Base-by-base conservation (phyloP, 2,113 vertebrate species). In the Trogon melanurus region DNA sequence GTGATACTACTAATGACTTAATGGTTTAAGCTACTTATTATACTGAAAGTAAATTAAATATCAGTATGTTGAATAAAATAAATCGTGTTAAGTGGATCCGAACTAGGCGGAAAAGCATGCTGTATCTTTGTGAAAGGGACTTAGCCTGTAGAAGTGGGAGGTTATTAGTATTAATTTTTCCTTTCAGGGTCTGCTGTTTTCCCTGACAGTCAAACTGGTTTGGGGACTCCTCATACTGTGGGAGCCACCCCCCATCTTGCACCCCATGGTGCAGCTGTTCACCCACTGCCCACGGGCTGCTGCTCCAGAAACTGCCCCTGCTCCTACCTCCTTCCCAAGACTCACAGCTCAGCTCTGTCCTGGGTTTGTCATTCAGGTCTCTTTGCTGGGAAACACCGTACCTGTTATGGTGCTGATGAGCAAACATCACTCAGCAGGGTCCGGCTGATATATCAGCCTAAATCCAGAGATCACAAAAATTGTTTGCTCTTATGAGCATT, bases 211-310 rank as follows among this genome's bases (percentile, higher is more conserved):
- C 36, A 41, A 18, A 10, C 23, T 50, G n/a, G 13, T 23, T 66
- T 65, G n/a, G 12, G 30, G 14, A 41, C 22, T 36, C 34, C 32
- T 16, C 32, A 8, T 64, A 5, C 2, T 44, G 5, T 57, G 64
- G 47, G 26, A 73, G 5, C 54, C 44, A 50, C 16, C 58, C 7
- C 27, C 25, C 7, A 10, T 26, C 65, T 48, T 56, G 20, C 22
- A 54, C 5, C 4, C 45, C 5, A 0, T 5, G 26, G 13, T 30
- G 44, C 47, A 76, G 20, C 34, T 50, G 5, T 51, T 84, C 45
- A n/a, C 6, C 21, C 8, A 1, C n/a, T 79, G 34, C 25, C 38
- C 2, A 1, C 56, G 30, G 29, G 2, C 3, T 1, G 4, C 30
- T 75, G n/a, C 21, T 81, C 34, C 50, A 78, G 34, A 60, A 44